Percentiles rank a stretch among this genome's conserved stretches.
Conservation (phyloP, 2,888 invertebrate genomes). For the Pharmacophagus antenor region DNA sequence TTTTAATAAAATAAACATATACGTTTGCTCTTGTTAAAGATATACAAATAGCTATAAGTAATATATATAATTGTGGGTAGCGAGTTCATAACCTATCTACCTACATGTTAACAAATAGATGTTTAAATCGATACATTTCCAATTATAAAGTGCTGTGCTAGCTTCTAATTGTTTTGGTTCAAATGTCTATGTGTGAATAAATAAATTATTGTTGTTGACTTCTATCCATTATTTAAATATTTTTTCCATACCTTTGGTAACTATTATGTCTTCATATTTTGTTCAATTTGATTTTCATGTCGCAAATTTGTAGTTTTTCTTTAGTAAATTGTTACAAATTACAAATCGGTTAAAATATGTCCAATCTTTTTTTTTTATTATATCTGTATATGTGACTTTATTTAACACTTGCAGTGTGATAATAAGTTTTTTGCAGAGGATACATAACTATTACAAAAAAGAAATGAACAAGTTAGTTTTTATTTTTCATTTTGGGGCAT, state of each 20-base stretch:
- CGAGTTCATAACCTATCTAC: constrained; percentile 16
- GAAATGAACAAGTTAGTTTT: background rate
- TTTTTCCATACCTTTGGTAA: background rate
- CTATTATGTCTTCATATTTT: background rate
- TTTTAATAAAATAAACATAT: background rate
- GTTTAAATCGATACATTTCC: constrained; percentile 36
- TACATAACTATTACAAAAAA: too few species aligned
- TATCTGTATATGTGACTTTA: too few species aligned
- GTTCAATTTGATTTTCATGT: background rate
- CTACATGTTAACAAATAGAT: constrained; percentile 26
- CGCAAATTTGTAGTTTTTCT: too few species aligned
- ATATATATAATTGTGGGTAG: constrained; percentile 15
- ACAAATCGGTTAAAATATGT: too few species aligned
- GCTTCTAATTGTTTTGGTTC: constrained; percentile 58
- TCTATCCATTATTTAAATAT: constrained; percentile 32
- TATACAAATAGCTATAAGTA: constrained; percentile 14
- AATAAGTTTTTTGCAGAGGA: too few species aligned
- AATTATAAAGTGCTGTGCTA: constrained; percentile 59
- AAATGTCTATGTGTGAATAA: constrained; percentile 64
- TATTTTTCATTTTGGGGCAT: background rate
- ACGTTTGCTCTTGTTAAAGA: background rate
- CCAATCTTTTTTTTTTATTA: too few species aligned
- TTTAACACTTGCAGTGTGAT: too few species aligned
- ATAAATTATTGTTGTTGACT: constrained; percentile 79
- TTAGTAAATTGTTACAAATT: too few species aligned